Conservation (phyloP, 2,797 vertebrate species). For the Prunella strophiata region DNA sequence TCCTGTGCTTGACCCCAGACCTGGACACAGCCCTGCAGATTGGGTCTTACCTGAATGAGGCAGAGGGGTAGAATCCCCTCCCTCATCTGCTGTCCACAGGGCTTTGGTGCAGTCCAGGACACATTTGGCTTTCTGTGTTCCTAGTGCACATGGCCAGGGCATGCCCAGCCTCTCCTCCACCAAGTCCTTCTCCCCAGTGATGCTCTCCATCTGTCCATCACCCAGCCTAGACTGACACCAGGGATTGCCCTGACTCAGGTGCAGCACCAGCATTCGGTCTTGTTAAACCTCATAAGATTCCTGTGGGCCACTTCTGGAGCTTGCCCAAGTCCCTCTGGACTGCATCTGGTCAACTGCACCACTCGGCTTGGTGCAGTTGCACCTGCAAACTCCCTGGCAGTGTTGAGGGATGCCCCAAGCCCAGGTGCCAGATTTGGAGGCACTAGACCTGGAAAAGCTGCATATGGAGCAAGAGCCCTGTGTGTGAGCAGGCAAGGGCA, state of each 20-base stretch:
- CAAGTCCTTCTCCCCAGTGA: not conserved
- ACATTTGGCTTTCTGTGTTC: not conserved
- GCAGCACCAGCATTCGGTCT: not conserved
- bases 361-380: not conserved
- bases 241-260: not conserved
- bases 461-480: accelerated
- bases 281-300: not conserved
- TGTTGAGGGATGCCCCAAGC: not conserved
- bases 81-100: no score
- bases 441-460: not conserved
- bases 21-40: no score
- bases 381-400: not conserved
- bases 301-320: not conserved
- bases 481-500: accelerated
- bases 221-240: not conserved
- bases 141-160: not conserved
- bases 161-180: not conserved
- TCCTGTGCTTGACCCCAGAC: no score
- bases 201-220: not conserved
- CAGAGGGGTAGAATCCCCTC: no score
- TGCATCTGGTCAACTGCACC: not conserved
- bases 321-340: not conserved
- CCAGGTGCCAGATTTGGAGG: not conserved
- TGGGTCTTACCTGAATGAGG: no score
- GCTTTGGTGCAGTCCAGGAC: no score